A percentile compares a stretch with the other conserved stretches of the same genome.
These are phyloP conservation scores for Sinosuthora webbiana DNA, from an alignment of 2,113 vertebrate genomes.

Conservation along the genomic window DNA sequence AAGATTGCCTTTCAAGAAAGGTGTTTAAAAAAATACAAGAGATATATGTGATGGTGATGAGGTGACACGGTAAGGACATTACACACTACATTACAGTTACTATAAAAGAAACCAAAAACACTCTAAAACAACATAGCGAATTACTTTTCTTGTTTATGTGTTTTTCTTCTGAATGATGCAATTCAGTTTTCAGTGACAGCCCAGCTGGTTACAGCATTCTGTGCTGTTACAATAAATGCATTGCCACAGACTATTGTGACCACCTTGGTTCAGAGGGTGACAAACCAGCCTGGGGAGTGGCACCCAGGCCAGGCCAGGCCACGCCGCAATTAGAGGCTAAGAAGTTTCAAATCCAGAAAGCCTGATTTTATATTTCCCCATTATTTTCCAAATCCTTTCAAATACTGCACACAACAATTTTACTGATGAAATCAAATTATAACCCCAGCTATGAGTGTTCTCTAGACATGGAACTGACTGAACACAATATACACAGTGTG, in stretches of 20 bases:
- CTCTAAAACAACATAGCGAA: background rate
- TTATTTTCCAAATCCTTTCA: background rate
- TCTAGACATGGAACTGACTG: background rate
- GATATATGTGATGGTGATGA: conserved; percentile 63
- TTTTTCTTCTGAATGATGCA: background rate
- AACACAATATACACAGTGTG: accelerated
- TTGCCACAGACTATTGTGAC: background rate
- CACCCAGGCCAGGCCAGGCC: background rate
- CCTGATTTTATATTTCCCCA: background rate
- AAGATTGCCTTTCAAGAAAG: conserved; percentile 85
- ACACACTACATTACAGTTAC: conserved; percentile 10
- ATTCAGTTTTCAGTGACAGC: background rate
- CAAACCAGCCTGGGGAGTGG: background rate
- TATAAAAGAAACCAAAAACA: background rate
- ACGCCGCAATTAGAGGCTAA: background rate
- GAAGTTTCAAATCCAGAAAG: background rate
- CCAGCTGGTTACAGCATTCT: background rate
- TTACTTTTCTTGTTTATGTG: background rate
- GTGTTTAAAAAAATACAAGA: conserved; percentile 78
- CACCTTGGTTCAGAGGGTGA: background rate
- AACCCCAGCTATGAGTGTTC: background rate
- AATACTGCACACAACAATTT: background rate
- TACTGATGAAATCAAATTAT: background rate
- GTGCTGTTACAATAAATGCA: background rate
- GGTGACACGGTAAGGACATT: conserved; percentile 35